These are phyloP conservation scores for Cairina moschata DNA, from an alignment of 2,113 vertebrate genomes.

Conservation along the genomic window DNA sequence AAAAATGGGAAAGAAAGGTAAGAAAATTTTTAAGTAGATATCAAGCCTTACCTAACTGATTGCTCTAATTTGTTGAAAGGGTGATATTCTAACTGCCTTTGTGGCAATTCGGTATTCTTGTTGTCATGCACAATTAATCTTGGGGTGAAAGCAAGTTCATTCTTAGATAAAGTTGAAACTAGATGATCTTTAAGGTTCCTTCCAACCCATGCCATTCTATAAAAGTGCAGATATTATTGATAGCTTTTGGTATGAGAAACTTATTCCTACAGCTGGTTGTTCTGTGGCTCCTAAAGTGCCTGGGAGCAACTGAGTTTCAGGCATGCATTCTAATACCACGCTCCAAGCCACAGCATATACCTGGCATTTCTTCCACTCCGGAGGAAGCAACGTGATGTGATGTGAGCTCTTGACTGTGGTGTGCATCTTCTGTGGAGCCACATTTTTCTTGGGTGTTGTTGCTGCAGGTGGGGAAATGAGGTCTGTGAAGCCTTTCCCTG, in stretches of 20 bases:
- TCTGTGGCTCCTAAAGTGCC: background rate
- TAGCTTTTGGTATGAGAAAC: background rate
- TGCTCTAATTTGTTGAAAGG: background rate
- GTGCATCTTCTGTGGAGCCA: background rate
- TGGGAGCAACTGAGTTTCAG: background rate
- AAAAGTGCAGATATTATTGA: background rate
- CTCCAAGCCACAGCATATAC: rapidly evolving
- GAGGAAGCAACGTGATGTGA: rapidly evolving
- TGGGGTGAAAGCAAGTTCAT: background rate
- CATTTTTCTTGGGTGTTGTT: rapidly evolving
- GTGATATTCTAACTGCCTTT: background rate
- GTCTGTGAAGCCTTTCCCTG: background rate
- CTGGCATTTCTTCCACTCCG: background rate
- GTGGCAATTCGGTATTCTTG: background rate
- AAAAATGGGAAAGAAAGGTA: background rate
- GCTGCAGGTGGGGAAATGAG: rapidly evolving
- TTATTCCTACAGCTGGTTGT: background rate
- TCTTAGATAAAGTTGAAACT: background rate
- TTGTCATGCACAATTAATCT: background rate
- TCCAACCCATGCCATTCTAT: too few relatives aligned
- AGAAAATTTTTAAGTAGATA: background rate
- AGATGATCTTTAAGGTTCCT: too few relatives aligned
- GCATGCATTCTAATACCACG: background rate
- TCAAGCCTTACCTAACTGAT: background rate
- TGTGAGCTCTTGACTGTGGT: background rate